Percentiles rank a stretch among this genome's conserved stretches.
Conservation (phyloP, 2,888 invertebrate genomes). For the Macrophya alboannulata region DNA sequence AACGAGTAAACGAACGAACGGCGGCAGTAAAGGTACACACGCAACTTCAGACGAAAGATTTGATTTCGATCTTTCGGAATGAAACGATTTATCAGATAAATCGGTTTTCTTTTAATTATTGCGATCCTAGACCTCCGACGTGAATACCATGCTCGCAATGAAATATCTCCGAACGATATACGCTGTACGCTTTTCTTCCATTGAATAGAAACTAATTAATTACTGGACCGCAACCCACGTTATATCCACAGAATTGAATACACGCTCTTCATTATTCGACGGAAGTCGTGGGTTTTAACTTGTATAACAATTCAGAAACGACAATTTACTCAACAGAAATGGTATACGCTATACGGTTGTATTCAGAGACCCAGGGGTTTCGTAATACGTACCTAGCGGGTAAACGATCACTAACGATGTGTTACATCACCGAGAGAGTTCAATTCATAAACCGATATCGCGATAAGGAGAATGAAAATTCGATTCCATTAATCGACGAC, state of each 20-base stretch:
- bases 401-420: not conserved
- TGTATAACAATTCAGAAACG: constrained; percentile 3
- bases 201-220: not conserved
- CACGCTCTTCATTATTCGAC: not conserved
- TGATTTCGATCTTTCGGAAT: constrained; percentile 36
- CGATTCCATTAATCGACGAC: too few species aligned
- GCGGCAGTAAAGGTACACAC: constrained; percentile 41
- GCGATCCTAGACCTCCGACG: too few species aligned
- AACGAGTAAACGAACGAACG: constrained; percentile 60
- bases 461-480: not conserved
- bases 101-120: not conserved
- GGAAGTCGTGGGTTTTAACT: constrained; percentile 41
- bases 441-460: not conserved
- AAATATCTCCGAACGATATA: too few species aligned
- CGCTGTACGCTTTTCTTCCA: not conserved
- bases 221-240: not conserved
- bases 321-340: not conserved
- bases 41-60: constrained; percentile 47
- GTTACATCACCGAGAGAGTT: not conserved
- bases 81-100: not conserved
- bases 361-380: not conserved
- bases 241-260: not conserved
- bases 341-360: constrained; percentile 9
- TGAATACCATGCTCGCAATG: not conserved
- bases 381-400: not conserved